Base-by-base conservation (phyloP, 2,797 vertebrate species). In the Falco columbarius region DNA sequence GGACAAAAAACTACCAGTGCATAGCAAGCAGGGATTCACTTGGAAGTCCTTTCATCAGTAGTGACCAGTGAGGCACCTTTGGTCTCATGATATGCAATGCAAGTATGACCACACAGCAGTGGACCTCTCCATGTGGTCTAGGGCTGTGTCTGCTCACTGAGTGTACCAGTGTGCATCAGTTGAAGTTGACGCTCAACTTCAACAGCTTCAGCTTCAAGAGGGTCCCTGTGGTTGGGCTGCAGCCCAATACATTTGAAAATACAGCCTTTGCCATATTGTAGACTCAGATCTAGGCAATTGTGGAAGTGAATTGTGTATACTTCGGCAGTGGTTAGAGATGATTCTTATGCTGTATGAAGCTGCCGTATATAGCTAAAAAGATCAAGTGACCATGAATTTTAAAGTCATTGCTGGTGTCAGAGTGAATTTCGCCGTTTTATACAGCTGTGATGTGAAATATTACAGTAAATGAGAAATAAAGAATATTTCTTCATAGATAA, bases 381-480 rank as follows among this genome's bases (percentile, higher is more conserved):
- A 54, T 9, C 29, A 58, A 89, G 16, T n/a, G 54, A 72, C 23
- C 17, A 8, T 32, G 54, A 80, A 72, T 76, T 75, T 83, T 52
- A 42, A 76, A 67, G 26, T 22, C 11, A 42, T 19, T 83, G 49
- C 19, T 87, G 12, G 12, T 36, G 51, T 34, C 0, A 2, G 49
- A 76, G 47, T 29, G 7, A 86, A 72, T 62, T 62, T 54, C 59
- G 29, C 65, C 59, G 14, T 10, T 84, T 81, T 55, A 76, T 65
- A 59, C 2, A 73, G 21, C 15, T 70, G n/a, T 38, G 42, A 49
- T 30, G 59, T 18, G 23, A 90, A 87, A 55, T 73, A 71, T 10
- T 58, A 72, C 9, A 63, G 14, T 67, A 83, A 80, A 67, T n/a
- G 16, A 83, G 36, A 87, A 92, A 80, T 66, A 47, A 82, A 71